Evolutionary conservation across 2,888 invertebrate genomes (phyloP), one percentile per base, ranked within the genome.

Genomic region (Agrenia bidenticulata): DNA sequence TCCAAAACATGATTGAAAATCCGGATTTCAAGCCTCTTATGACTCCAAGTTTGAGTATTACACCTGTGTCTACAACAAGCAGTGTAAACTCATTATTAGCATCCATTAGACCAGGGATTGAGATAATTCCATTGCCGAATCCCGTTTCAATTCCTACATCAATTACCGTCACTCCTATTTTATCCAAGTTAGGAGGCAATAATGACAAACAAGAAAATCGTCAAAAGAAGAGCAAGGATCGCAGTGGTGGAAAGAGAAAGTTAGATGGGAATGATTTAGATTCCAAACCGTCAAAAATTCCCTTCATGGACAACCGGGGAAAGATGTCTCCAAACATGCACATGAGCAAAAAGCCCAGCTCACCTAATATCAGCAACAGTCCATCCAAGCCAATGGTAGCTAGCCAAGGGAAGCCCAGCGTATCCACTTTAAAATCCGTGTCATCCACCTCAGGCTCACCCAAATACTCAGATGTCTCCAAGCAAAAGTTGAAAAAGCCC

Each of bases 161-260:
- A 1, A 90, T 92, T 64, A 92, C 92, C 0, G 92, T 93, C 63
- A 93, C 92, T 0, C 90, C 92, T 2, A 91, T 92, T 45, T 77
- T 81, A 1, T 11, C 79, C 78, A 55, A 69, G 65, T 13, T 24
- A 53, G 59, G 1, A 1, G 45, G 23, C 27, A 51, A n/a, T 23
- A 60, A 27, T 15, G 57, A 57, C 1, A 61, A 58, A 42, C 57
- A 56, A 19, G 64, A 68, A 0, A 64, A 64, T n/a, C 49, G 23
- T 1, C 42, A 62, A 13, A 63, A 67, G 50, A 67, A 67, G 49
- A 63, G 26, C 11, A 57, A 39, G 57, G n/a, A 64, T 56, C 45
- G 57, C 19, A 53, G 15, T 65, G 42, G 17, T 54, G 42, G 45
- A 45, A 58, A 58, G 39, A 5, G 58, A 49, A 58, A 49, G 17